These are phyloP conservation scores for Sebastes oblongus DNA, from an alignment of 2,797 vertebrate species.

Conservation along the genomic window DNA sequence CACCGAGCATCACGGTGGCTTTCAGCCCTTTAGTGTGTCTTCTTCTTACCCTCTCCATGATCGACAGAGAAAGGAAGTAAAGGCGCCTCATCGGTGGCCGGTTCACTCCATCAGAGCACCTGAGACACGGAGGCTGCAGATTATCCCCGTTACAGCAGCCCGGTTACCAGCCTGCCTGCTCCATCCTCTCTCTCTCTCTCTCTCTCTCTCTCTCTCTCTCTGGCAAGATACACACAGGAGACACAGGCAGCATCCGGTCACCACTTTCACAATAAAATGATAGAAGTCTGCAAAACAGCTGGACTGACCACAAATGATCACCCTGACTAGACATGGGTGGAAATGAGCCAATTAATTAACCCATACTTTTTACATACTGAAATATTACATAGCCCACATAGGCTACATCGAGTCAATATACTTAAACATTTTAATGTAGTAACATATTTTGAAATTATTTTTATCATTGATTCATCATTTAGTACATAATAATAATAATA, in stretches of 20 bases:
- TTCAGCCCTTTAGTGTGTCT: neutral
- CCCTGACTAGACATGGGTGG: no score
- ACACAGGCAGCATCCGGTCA: slow-evolving; percentile 22
- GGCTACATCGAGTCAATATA: neutral
- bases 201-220: slow-evolving; percentile 44
- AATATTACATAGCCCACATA: neutral
- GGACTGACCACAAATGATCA: neutral
- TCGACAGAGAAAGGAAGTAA: slow-evolving; percentile 44
- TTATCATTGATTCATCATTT: no score
- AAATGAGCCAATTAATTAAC: neutral
- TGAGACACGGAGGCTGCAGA: slow-evolving; percentile 72
- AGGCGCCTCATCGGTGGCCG: slow-evolving; percentile 47
- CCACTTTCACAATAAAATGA: slow-evolving; percentile 39
- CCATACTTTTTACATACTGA: neutral
- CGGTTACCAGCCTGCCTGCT: slow-evolving; percentile 75
- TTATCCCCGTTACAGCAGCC: slow-evolving; percentile 75
- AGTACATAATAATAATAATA: no score
- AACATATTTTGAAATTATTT: neutral
- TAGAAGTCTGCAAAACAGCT: neutral
- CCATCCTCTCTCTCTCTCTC: slow-evolving; percentile 70
- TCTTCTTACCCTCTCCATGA: slow-evolving; percentile 80
- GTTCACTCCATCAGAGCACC: slow-evolving; percentile 73
- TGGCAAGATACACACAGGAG: slow-evolving; percentile 16
- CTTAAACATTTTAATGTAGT: neutral
- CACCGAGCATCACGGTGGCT: slow-evolving; percentile 7